A percentile compares a stretch with the other conserved stretches of the same genome.
Evolutionary conservation across 2,113 vertebrate genomes (phyloP).

Genomic region (Hiodon tergisus): DNA sequence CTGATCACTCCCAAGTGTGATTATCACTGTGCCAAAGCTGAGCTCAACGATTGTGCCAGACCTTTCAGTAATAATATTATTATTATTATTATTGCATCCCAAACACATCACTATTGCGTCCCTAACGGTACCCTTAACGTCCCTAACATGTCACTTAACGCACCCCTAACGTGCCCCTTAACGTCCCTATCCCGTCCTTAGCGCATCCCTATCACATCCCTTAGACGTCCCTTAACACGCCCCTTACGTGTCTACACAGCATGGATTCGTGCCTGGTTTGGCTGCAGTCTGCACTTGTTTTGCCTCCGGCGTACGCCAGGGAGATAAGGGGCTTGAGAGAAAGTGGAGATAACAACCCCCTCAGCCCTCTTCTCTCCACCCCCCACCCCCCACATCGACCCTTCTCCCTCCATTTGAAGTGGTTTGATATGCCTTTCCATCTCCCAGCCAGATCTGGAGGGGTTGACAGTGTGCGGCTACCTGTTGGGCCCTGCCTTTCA

Average conservation of each 20-base stretch:
- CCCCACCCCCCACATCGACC: background rate
- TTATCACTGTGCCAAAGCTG: too few relatives aligned
- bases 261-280: conserved; percentile 54
- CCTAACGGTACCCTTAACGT: too few relatives aligned
- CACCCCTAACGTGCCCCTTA: too few relatives aligned
- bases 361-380: conserved; percentile 23
- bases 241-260: conserved; percentile 53
- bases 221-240: conserved; percentile 5
- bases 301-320: conserved; percentile 53
- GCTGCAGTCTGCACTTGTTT: conserved; percentile 53
- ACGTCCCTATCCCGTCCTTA: too few relatives aligned
- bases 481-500: conserved; percentile 50
- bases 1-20: too few relatives aligned
- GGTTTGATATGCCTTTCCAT: conserved; percentile 18
- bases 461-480: conserved; percentile 57
- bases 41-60: too few relatives aligned
- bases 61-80: too few relatives aligned
- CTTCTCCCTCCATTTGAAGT: conserved; percentile 5
- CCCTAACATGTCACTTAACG: too few relatives aligned
- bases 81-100: too few relatives aligned
- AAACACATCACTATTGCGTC: too few relatives aligned
- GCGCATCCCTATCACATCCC: too few relatives aligned
- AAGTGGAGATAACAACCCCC: conserved; percentile 48
- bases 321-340: conserved; percentile 57
- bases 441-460: conserved; percentile 52